These are phyloP conservation scores for Gallinago media DNA, from an alignment of 2,113 vertebrate species.

Conservation along the genomic window DNA sequence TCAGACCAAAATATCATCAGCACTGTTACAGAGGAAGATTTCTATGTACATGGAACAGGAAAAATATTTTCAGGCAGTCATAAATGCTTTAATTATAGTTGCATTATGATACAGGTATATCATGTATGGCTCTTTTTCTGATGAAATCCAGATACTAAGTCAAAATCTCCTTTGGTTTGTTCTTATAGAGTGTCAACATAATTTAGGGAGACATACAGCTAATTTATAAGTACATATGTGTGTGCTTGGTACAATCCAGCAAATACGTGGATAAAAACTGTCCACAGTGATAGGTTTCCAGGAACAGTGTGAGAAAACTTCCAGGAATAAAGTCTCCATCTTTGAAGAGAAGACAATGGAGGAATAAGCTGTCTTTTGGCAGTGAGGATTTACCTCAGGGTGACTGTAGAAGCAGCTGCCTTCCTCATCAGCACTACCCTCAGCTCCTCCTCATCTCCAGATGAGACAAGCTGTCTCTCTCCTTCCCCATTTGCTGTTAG, in stretches of 20 bases:
- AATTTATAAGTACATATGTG: accelerated
- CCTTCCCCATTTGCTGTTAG: neutral
- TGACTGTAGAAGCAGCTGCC: neutral
- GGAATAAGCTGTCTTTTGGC: neutral
- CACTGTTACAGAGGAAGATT: neutral
- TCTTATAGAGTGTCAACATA: neutral
- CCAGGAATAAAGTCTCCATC: neutral
- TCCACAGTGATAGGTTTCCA: accelerated
- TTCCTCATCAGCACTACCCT: neutral
- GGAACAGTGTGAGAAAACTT: neutral
- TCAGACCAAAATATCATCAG: neutral
- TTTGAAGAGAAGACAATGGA: neutral
- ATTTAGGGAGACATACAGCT: neutral
- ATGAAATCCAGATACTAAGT: neutral
- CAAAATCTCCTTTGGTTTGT: neutral
- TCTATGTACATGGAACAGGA: neutral
- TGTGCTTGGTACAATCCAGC: neutral
- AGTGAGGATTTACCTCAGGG: neutral
- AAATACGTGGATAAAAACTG: neutral
- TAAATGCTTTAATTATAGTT: neutral
- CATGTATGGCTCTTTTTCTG: neutral
- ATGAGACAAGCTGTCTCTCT: neutral
- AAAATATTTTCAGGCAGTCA: neutral
- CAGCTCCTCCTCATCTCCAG: neutral
- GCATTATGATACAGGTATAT: neutral